Conservation (phyloP, 92 coral and sea anemone species). For the Epizoanthus scotinus region DNA sequence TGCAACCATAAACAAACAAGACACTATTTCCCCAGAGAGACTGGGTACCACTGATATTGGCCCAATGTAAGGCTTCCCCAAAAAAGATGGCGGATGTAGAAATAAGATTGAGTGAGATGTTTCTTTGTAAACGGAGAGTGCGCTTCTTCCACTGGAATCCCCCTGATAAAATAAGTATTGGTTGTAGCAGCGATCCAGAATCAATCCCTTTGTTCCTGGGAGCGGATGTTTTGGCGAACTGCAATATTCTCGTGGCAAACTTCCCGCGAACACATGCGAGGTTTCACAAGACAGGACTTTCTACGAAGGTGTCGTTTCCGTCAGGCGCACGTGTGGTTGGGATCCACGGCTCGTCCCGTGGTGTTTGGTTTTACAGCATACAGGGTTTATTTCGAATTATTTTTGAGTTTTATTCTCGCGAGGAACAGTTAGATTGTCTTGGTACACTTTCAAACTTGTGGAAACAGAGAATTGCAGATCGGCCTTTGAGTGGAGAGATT, state of each 20-base stretch:
- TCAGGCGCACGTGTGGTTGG: constrained; percentile 59
- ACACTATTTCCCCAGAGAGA: constrained; percentile 38
- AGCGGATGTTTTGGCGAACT: constrained; percentile 81
- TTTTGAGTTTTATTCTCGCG: constrained; percentile 81
- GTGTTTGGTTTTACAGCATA: constrained; percentile 91
- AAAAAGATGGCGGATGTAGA: constrained; percentile 51
- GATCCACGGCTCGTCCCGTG: constrained; percentile 84
- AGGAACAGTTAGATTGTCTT: constrained; percentile 80
- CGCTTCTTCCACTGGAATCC: constrained; percentile 72
- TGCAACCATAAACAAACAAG: constrained; percentile 56
- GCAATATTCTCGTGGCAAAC: constrained; percentile 70
- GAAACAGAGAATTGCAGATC: constrained; percentile 73
- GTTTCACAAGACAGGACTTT: constrained; percentile 75
- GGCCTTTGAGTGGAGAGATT: constrained; percentile 52
- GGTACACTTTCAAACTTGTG: constrained; percentile 60
- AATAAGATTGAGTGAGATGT: constrained; percentile 56
- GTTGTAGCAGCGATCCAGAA: constrained; percentile 22
- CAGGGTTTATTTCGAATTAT: constrained; percentile 89
- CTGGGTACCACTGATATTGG: constrained; percentile 1
- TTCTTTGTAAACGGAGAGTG: constrained; percentile 66
- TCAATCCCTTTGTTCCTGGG: constrained; percentile 78
- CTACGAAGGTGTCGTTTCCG: constrained; percentile 80
- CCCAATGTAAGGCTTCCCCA: not conserved
- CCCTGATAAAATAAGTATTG: constrained; percentile 42
- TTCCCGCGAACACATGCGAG: constrained; percentile 92